Conservation (phyloP, 2,113 vertebrate genomes). For the Ovis aries region ARS-UI_Ramb_v3.0 NC_056073.1:27939501-27940000, state of each 20-base stretch:
- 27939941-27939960: background rate
- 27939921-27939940: background rate
- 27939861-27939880: background rate
- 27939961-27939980: background rate
- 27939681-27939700: background rate
- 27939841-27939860: background rate
- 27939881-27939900: background rate
- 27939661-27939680: background rate
- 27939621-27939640: background rate
- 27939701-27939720: background rate
- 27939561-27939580: conserved; percentile 70
- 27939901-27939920: background rate
- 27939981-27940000: background rate
- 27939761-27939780: background rate
- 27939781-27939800: background rate
- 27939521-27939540: conserved; percentile 12
- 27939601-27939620: background rate
- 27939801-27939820: background rate
- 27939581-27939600: conserved; percentile 68
- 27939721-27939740: background rate
- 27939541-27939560: conserved; percentile 59
- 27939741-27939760: background rate
- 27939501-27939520: conserved; percentile 50
- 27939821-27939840: background rate
- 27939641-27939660: background rate